Percentiles rank a stretch among this genome's conserved stretches.
These are phyloP conservation scores for Acrocera orbiculus DNA, from an alignment of 2,888 invertebrate species.

Conservation along the genomic window DNA sequence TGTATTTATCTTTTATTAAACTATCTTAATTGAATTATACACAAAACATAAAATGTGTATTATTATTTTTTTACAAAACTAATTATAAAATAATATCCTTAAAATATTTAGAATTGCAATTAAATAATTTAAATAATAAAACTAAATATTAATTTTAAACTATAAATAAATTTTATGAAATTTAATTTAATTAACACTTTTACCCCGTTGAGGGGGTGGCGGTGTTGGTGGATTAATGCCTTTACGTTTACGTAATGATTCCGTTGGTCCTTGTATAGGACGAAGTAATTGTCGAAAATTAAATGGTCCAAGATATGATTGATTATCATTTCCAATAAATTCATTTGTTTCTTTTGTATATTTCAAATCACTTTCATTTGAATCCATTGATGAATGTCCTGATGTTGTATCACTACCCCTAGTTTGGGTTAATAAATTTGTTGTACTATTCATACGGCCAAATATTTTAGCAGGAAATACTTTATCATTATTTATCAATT, in stretches of 20 bases:
- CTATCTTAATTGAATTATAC: no score
- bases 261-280: conserved; percentile 49
- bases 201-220: conserved; percentile 18
- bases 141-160: no score
- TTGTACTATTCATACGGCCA: conserved; percentile 5
- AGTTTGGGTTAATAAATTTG: no score
- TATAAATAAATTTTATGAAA: no score
- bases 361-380: conserved; percentile 12
- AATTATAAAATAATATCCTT: no score
- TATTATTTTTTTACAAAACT: no score
- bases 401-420: no score
- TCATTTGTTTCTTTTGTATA: conserved; percentile 9
- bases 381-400: conserved; percentile 11
- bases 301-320: conserved; percentile 44
- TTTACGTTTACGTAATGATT: conserved; percentile 47
- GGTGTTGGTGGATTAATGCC: conserved; percentile 33
- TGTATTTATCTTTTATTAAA: no score
- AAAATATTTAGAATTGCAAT: no score
- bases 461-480: conserved; percentile 1
- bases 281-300: conserved; percentile 47
- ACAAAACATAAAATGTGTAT: no score
- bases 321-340: conserved; percentile 12
- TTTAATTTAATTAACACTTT: conserved; percentile 9
- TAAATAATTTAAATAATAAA: no score
- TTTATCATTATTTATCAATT: conserved; percentile 12